Evolutionary conservation across 2,797 vertebrate genomes (phyloP), one percentile per base, ranked within the genome.

Genomic region (Nannoperca australis): DNA sequence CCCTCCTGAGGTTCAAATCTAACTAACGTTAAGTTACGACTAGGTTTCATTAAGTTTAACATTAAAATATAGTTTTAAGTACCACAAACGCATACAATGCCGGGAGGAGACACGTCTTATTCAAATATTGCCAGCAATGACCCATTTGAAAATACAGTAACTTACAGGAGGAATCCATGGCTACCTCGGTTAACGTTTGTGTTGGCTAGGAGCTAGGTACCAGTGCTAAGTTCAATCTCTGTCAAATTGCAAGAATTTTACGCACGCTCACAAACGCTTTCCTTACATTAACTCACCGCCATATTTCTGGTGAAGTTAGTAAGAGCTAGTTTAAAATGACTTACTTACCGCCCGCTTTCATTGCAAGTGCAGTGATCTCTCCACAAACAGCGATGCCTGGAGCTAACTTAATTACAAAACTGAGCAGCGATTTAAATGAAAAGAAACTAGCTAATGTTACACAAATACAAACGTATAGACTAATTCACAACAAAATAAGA

Each of bases 331-430:
- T 67, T 18, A 63, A 78, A 4, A 0, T 40, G 14, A 14, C 2
- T 45, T 47, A 94, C 95, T 96, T 92, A 96, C 96, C 94, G 82
- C 95, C 94, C 62, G 93, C 95, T 95, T 96, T 96, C 96, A 96
- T 96, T 89, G 92, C 95, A 92, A 92, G 83, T 75, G 34, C 34
- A 82, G 73, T n/a, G 80, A 71, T 78, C 70, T 78, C 83, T 83
- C 70, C 66, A 81, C 12, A 2, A 58, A 70, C 45, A 75, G 83
- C 66, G 42, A 53, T 27, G 61, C 18, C 60, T 51, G 65, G 47
- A 69, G 73, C 79, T 71, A n/a, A 9, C 36, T 38, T 38, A 38
- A 38, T 38, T 38, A 38, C 44, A 73, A 55, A 58, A 53, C 63
- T 42, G 12, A 54, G 27, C 53, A 66, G 80, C 71, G 42, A 58